Conservation (phyloP, 2,113 vertebrate genomes). For the Petrocephalus microphthalmus region DNA sequence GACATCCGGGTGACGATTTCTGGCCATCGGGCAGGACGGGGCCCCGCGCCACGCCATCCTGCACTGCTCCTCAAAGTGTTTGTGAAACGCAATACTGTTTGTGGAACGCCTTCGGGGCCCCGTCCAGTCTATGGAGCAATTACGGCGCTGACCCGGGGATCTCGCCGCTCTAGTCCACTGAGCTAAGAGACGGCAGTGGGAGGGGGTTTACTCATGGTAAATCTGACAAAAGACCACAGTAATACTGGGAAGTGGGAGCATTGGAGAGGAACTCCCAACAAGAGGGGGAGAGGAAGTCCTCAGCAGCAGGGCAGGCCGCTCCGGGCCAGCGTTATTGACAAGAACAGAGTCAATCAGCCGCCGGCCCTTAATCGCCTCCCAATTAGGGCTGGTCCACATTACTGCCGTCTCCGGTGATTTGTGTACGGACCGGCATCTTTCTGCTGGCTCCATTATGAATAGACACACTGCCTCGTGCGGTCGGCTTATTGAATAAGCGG, state of each 20-base stretch:
- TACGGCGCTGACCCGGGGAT: not conserved
- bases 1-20: not conserved
- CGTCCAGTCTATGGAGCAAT: not conserved
- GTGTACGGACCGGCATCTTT: slow-evolving; percentile 53
- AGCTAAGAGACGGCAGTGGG: not conserved
- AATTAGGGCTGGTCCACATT: slow-evolving; percentile 53
- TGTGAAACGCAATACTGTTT: not conserved
- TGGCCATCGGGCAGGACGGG: not conserved
- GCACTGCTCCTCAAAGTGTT: not conserved
- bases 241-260: not conserved
- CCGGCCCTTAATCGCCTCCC: slow-evolving; percentile 56
- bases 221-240: not conserved
- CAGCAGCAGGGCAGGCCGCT: slow-evolving; percentile 31
- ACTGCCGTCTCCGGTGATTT: slow-evolving; percentile 42
- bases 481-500: slow-evolving; percentile 70
- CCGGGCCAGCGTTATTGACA: slow-evolving; percentile 38
- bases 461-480: slow-evolving; percentile 63
- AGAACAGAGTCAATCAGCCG: slow-evolving; percentile 49
- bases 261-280: not conserved
- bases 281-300: not conserved
- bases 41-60: not conserved
- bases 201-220: not conserved
- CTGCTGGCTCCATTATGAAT: slow-evolving; percentile 65
- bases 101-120: not conserved
- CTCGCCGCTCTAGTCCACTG: not conserved